Base-by-base conservation (phyloP, 2,888 invertebrate species). In the Notodonta dromedarius region DNA sequence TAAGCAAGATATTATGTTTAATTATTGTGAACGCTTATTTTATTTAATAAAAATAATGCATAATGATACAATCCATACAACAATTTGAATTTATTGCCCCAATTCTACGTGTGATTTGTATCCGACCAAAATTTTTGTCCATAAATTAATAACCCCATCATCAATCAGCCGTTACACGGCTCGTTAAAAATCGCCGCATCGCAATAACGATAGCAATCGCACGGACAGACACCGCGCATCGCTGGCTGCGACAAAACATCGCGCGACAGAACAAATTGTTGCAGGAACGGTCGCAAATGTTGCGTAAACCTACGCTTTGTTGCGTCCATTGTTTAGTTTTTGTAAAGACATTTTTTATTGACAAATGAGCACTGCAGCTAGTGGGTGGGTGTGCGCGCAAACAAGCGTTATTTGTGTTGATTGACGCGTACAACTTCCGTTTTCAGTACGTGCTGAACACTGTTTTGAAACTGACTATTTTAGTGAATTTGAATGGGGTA, bases 131-230 rank as follows among this genome's bases (percentile, higher is more conserved):
- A n/a, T 14, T 39, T 35, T 54, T 13, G 54, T 0, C 54, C 54
- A 39, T 54, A 54, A 54, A 54, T 54, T 54, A 54, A 54, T 53
- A 54, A 54, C 54, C 54, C 11, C 1, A 53, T n/a, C 56, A 56
- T 56, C 44, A 44, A 56, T 56, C 44, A 56, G 44, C 9, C 44
- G 40, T 44, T 13, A 24, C 14, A 24, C 53, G 53, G 44, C 40
- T 44, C 56, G 56, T 56, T 44, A 56, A 56, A 56, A 56, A 56
- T 44, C 44, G 56, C 56, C 56, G 11, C 54, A 39, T 32, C 32
- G n/a, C 54, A 44, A 44, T 44, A 56, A 24, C 56, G 56, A n/a
- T 44, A 24, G 39, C 44, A 24, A 44, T 44, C 56, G 56, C 56
- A 56, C 40, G 24, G n/a, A 44, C 24, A 12, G 24, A 56, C 44